Conservation (phyloP, 2,797 vertebrate species). For the Rhynchonycteris naso region DNA sequence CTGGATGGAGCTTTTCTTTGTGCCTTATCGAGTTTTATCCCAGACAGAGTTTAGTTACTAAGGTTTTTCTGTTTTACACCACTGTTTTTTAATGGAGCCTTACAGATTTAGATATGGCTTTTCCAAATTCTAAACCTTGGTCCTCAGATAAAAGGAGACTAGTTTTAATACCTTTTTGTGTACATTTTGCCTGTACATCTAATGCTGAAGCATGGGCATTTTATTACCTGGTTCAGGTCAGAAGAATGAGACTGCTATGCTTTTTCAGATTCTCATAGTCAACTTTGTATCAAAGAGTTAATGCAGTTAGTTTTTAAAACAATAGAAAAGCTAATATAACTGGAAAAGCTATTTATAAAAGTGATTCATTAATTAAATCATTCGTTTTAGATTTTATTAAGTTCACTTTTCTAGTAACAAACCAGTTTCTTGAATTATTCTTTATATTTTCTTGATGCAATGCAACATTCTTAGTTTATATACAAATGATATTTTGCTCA, state of each 20-base stretch:
- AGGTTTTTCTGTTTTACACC: constrained; percentile 47
- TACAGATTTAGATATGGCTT: constrained; percentile 40
- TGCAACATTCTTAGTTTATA: constrained; percentile 3
- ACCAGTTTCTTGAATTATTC: constrained; percentile 12
- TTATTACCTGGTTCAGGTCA: constrained; percentile 20
- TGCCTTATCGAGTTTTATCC: constrained; percentile 29
- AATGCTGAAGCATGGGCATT: background rate
- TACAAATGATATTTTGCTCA: constrained; percentile 22
- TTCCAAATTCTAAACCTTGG: constrained; percentile 39
- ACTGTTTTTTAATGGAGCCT: constrained; percentile 51
- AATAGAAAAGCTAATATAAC: constrained; percentile 45
- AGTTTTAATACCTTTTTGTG: constrained; percentile 43
- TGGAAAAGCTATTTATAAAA: constrained; percentile 46
- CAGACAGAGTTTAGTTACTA: constrained; percentile 25
- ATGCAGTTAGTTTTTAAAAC: constrained; percentile 33
- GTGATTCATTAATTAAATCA: constrained; percentile 53
- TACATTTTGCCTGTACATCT: background rate
- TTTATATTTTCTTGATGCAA: constrained; percentile 40
- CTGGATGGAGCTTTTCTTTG: constrained; percentile 51
- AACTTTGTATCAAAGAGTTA: constrained; percentile 28
- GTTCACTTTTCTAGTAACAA: constrained; percentile 47
- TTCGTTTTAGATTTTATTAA: constrained; percentile 1
- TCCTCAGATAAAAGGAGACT: constrained; percentile 47
- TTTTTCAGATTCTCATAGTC: constrained; percentile 34
- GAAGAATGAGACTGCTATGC: background rate